These are phyloP conservation scores for Harlomillsia oculata DNA, from an alignment of 1,140 invertebrate species.

Conservation along the genomic window DNA sequence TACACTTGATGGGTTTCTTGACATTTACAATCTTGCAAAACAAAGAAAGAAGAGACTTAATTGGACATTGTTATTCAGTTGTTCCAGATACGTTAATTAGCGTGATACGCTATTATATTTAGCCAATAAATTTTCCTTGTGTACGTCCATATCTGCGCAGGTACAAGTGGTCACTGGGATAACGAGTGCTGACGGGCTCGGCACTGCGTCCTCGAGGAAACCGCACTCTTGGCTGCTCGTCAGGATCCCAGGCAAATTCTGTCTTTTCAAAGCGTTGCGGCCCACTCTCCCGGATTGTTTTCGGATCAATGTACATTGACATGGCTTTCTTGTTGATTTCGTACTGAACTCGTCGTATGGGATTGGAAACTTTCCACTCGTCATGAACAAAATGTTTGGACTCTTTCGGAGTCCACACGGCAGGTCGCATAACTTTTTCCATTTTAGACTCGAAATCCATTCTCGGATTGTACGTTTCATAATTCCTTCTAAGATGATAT, in stretches of 20 bases:
- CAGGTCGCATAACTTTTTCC: neutral
- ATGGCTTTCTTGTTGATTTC: slow-evolving; percentile 21
- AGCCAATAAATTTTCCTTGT: no score
- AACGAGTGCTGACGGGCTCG: slow-evolving; percentile 8
- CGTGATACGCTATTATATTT: no score
- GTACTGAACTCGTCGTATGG: slow-evolving; percentile 14
- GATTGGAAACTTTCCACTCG: slow-evolving; percentile 20
- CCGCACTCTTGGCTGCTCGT: neutral
- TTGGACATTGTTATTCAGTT: no score
- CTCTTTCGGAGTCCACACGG: neutral
- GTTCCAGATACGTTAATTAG: no score
- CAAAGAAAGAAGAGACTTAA: no score
- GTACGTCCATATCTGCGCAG: no score
- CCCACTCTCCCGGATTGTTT: slow-evolving; percentile 2
- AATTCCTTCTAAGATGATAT: neutral
- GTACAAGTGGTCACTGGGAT: slow-evolving; percentile 11
- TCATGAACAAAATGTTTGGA: slow-evolving; percentile 16
- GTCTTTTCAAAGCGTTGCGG: slow-evolving; percentile 2
- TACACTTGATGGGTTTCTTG: no score
- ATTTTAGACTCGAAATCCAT: slow-evolving; percentile 15
- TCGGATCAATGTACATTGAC: slow-evolving; percentile 11
- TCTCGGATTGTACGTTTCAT: neutral
- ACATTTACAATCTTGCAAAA: no score
- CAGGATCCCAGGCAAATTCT: slow-evolving; percentile 3
- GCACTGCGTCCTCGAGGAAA: no score